Conservation (phyloP, 2,797 vertebrate species). For the Pitangus sulphuratus region DNA sequence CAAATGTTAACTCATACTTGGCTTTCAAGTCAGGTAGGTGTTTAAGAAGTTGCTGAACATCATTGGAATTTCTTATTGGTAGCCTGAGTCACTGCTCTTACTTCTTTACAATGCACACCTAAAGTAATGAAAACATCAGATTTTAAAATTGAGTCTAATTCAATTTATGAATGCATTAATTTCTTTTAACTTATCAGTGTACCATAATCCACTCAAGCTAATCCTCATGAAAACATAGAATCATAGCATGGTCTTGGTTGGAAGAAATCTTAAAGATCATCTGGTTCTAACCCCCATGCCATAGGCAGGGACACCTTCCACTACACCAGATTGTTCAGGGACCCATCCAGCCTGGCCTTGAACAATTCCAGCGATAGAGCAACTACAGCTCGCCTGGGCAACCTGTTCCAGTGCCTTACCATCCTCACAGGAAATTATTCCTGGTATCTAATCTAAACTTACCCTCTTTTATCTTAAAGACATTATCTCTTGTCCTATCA, state of each 20-base stretch:
- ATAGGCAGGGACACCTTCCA: neutral
- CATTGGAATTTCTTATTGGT: neutral
- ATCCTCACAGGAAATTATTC: neutral
- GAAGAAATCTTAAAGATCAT: neutral
- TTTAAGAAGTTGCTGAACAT: neutral
- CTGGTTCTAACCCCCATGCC: neutral
- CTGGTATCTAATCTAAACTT: neutral
- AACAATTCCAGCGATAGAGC: neutral
- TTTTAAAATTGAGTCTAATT: neutral
- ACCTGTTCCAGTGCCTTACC: neutral
- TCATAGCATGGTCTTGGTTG: neutral
- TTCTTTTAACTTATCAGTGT: neutral
- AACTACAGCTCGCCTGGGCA: neutral
- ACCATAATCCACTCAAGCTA: neutral
- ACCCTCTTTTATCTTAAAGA: neutral
- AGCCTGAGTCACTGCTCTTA: neutral
- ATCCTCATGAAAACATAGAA: neutral
- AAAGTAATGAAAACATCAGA: neutral
- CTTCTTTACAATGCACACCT: neutral
- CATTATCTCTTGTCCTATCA: neutral
- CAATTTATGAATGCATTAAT: neutral
- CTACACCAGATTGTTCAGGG: neutral
- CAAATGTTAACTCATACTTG: neutral
- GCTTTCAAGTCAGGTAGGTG: neutral
- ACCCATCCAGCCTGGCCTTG: neutral